These are phyloP conservation scores for Pangasius krempfi DNA, from an alignment of 2,797 vertebrate species.

Conservation along the genomic window DNA sequence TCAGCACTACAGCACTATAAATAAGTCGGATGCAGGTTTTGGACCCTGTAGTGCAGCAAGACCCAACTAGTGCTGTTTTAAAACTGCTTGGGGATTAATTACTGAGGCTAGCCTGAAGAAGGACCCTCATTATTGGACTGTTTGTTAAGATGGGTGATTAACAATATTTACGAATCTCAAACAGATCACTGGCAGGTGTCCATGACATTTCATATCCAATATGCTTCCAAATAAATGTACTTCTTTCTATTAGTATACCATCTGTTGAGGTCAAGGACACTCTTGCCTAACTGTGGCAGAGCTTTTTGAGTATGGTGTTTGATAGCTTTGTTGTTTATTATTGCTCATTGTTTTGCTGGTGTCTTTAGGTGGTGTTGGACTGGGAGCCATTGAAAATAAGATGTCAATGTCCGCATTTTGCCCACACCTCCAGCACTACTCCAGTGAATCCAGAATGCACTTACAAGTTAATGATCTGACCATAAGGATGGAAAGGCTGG, in stretches of 20 bases:
- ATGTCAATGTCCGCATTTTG: not conserved
- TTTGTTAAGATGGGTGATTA: not conserved
- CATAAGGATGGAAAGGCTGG: not conserved
- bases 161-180: not conserved
- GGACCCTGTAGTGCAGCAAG: not conserved
- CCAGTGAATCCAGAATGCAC: not conserved
- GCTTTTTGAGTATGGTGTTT: not conserved
- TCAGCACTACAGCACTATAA: not conserved
- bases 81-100: not conserved
- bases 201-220: not conserved
- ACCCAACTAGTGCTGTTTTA: not conserved
- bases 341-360: constrained; percentile 62
- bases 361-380: constrained; percentile 59
- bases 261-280: not conserved
- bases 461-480: not conserved
- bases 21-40: not conserved
- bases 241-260: not conserved
- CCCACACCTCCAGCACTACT: not conserved
- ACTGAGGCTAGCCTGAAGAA: not conserved
- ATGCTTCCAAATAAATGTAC: not conserved
- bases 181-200: not conserved
- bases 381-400: constrained; percentile 43
- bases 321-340: constrained; percentile 42
- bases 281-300: not conserved
- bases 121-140: not conserved